These are phyloP conservation scores for Hylaeus anthracinus DNA, from an alignment of 1,140 invertebrate species.

Conservation along the genomic window DNA sequence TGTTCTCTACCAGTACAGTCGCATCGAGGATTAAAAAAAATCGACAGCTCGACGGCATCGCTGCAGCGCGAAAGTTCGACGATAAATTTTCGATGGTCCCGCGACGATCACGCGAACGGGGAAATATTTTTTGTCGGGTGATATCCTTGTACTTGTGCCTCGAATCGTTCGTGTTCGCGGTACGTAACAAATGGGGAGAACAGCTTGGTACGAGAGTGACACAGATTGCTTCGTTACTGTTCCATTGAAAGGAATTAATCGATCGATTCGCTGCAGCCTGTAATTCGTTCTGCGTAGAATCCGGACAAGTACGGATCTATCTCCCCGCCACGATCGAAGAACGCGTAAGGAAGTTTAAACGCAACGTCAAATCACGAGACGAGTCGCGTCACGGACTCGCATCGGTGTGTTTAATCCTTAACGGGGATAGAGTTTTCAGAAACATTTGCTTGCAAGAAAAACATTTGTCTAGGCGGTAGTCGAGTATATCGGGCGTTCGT, in stretches of 20 bases:
- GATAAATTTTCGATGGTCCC: conserved; percentile 49
- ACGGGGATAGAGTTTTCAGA: too few species aligned
- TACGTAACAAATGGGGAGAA: conserved; percentile 11
- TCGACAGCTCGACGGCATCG: conserved; percentile 47
- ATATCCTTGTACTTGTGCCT: neutral
- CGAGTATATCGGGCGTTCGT: neutral
- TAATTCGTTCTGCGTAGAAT: neutral
- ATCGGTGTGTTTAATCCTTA: too few species aligned
- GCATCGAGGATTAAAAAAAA: conserved; percentile 57
- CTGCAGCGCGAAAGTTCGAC: conserved; percentile 38
- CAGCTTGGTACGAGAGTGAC: conserved; percentile 13
- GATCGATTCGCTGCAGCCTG: neutral
- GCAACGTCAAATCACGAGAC: neutral
- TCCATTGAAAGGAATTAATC: conserved; percentile 39
- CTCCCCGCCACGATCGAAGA: neutral
- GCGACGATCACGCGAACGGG: conserved; percentile 6
- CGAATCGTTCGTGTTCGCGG: neutral
- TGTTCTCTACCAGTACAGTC: neutral
- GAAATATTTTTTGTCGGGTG: conserved; percentile 31
- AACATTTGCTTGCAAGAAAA: too few species aligned
- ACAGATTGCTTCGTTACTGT: conserved; percentile 14
- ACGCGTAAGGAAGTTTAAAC: neutral
- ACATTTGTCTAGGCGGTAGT: too few species aligned
- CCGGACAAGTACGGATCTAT: neutral
- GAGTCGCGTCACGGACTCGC: too few species aligned